Base-by-base conservation (phyloP, 2,888 invertebrate species). In the Capitulum mitella region DNA sequence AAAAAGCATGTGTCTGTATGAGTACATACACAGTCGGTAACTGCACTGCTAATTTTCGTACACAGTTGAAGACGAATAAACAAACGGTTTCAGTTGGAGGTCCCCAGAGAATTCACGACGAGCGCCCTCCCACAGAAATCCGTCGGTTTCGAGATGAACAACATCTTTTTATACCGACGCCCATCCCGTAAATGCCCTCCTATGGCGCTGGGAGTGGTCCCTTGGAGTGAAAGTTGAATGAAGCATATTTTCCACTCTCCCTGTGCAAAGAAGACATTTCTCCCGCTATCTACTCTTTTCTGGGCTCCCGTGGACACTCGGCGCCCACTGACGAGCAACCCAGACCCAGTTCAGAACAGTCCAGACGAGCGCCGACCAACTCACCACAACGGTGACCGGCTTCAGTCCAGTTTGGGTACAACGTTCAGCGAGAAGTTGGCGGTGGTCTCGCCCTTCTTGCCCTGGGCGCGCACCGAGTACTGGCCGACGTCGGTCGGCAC, bases 381-480 rank as follows among this genome's bases (percentile, higher is more conserved):
- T 32, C 34, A 64, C 64, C 64, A 64, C 19, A 34, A 34, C 34
- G 2, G 64, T 16, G 78, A 74, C 70, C 32, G 78, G 76, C 79
- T 43, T 54, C 51, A 78, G 79, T 83, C 83, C 77, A 81, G 82
- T 78, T 84, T 81, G 37, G 83, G 83, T 79, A 83, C 80, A 37
- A 95, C 93, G 87, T 95, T 95, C 75, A 95, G 89, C 81, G 95
- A 93, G 89, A 95, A 95, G 83, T 95, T 92, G 78, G 93, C 91
- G 80, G 91, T 89, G 78, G 92, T 90, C 87, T 94, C 94, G 82
- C 93, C 93, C 87, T 93, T 93, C 86, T 92, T 92, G 85, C 93
- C 93, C 82, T 92, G 91, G 48, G 93, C 93, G 84, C 92, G 91
- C 32, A 93, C 92, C 83, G 92, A 91, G 86, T 96, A 96, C 86